Evolutionary conservation across 2,888 invertebrate genomes (phyloP).

Genomic region (Mantis religiosa): DNA sequence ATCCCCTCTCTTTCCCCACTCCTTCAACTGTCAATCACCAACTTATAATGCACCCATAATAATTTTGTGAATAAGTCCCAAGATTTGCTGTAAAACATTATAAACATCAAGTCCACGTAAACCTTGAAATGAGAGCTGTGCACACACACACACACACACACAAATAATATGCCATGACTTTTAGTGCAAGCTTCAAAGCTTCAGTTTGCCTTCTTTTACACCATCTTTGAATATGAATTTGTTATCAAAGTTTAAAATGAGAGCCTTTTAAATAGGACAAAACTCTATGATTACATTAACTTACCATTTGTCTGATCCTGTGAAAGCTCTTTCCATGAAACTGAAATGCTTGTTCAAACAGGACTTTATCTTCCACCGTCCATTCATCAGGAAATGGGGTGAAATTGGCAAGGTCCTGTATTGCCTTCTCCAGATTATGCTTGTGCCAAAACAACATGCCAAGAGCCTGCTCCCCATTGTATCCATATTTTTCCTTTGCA

Average conservation of each 20-base stretch:
- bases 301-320: slow-evolving; percentile 94
- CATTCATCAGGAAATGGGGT: slow-evolving; percentile 97
- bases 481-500: slow-evolving; percentile 95
- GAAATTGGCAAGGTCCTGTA: slow-evolving; percentile 91
- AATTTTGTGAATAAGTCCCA: too few species aligned
- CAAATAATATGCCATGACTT: too few species aligned
- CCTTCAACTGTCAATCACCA: too few species aligned
- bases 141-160: too few species aligned
- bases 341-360: slow-evolving; percentile 97
- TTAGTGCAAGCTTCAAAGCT: too few species aligned
- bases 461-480: slow-evolving; percentile 94
- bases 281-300: slow-evolving; percentile 23
- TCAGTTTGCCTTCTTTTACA: neutral
- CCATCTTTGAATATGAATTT: neutral
- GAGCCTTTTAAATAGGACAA: neutral
- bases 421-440: slow-evolving; percentile 88
- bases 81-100: too few species aligned
- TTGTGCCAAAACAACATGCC: slow-evolving; percentile 99
- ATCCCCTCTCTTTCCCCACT: too few species aligned
- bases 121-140: too few species aligned
- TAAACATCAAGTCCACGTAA: too few species aligned
- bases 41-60: too few species aligned
- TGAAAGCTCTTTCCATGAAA: slow-evolving; percentile 98
- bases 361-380: slow-evolving; percentile 95
- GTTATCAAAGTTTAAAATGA: neutral